phyloP scores from a whole-genome alignment of 2,113 vertebrate genomes.

The Todiramphus chloris region DNA sequence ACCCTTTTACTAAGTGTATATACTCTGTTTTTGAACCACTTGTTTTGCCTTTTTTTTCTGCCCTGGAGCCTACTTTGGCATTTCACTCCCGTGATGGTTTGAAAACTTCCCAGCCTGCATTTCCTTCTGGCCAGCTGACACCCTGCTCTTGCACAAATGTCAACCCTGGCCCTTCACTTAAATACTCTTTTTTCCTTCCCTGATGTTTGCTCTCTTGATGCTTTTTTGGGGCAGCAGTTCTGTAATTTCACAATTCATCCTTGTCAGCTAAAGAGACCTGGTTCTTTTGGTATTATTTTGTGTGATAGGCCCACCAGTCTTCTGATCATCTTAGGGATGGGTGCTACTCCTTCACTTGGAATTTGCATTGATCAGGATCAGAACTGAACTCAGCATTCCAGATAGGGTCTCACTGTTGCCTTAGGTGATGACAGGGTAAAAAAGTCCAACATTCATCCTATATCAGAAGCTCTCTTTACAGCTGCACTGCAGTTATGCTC shows the following conservation, averaged over 20 bases:
- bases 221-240: neutral
- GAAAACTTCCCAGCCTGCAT: neutral
- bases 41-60: neutral
- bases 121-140: neutral
- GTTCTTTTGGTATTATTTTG: neutral
- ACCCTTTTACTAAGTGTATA: neutral
- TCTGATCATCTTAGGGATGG: neutral
- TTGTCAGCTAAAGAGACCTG: neutral
- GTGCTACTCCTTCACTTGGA: neutral
- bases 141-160: neutral
- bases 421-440: neutral
- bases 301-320: neutral
- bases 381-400: neutral
- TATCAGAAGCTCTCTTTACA: neutral
- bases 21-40: neutral
- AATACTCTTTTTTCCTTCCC: neutral
- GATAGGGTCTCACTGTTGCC: neutral
- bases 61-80: neutral
- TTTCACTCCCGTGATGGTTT: neutral
- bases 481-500: neutral
- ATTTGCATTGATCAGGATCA: neutral
- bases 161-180: neutral
- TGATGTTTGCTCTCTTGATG: neutral
- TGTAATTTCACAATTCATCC: neutral
- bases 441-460: neutral